A percentile compares a stretch with the other conserved stretches of the same genome.
These are phyloP conservation scores for human (Homo sapiens) DNA, from an alignment of 2,113 vertebrate species.

Conservation along the genomic window DNA sequence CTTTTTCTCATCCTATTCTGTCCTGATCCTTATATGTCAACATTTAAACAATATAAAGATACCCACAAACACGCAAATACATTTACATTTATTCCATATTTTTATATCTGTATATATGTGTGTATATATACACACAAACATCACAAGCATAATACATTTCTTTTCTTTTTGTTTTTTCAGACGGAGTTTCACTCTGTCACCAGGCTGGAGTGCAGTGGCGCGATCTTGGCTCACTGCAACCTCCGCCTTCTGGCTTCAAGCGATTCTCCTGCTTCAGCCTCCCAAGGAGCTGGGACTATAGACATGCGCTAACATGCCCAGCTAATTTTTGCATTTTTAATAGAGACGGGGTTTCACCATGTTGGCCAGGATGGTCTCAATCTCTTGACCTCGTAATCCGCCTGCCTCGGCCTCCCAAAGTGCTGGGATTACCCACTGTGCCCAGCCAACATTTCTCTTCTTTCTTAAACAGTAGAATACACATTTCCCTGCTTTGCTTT, in stretches of 20 bases:
- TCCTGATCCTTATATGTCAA: not conserved
- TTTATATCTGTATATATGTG: not conserved
- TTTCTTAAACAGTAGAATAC: not conserved
- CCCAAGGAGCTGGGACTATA: no score
- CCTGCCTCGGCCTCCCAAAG: no score
- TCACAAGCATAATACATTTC: not conserved
- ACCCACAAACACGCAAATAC: not conserved
- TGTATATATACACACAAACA: not conserved
- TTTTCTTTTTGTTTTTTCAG: not conserved
- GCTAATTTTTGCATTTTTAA: no score
- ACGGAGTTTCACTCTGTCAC: no score
- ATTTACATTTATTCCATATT: not conserved
- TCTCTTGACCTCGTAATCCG: no score
- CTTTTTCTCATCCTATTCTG: not conserved
- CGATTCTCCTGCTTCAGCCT: no score
- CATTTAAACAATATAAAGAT: slow-evolving; percentile 1
- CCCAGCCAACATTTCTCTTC: not conserved
- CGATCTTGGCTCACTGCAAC: no score
- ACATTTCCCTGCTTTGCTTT: not conserved
- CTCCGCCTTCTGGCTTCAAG: no score
- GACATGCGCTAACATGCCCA: accelerated
- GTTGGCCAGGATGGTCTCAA: no score
- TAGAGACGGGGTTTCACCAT: no score
- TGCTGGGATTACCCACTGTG: no score
- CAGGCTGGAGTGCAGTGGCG: no score